A percentile compares a stretch with the other conserved stretches of the same genome.
Evolutionary conservation across 2,888 invertebrate genomes (phyloP).

Genomic region (Dynastes hyllus): DNA sequence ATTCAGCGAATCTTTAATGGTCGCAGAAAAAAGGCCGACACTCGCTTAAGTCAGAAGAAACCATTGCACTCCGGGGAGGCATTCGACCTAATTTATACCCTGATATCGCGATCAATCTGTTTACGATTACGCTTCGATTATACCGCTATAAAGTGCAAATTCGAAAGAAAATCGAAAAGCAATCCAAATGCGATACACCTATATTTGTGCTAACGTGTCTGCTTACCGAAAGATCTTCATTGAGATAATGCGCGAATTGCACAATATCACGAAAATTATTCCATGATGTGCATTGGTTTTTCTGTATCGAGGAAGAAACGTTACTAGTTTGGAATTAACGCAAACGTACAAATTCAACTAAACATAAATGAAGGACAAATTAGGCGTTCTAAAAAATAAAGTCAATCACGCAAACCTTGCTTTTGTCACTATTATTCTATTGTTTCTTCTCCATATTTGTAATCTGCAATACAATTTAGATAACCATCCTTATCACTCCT

Average conservation of each 20-base stretch:
- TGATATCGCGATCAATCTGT: slow-evolving; percentile 33
- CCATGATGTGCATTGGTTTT: too few species aligned
- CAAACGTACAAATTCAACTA: too few species aligned
- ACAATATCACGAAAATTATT: too few species aligned
- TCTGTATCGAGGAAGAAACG: too few species aligned
- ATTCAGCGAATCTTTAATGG: slow-evolving; percentile 54
- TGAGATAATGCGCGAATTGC: not conserved
- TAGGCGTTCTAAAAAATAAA: too few species aligned
- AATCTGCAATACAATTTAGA: too few species aligned
- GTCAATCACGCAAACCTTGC: too few species aligned
- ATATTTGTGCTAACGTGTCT: not conserved
- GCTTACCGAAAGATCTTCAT: not conserved
- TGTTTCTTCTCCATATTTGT: too few species aligned
- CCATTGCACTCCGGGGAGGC: slow-evolving; percentile 54
- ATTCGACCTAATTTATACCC: slow-evolving; percentile 56
- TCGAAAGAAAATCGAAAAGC: slow-evolving; percentile 10
- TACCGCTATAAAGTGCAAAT: slow-evolving; percentile 8
- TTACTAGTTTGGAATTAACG: too few species aligned
- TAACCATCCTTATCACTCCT: too few species aligned
- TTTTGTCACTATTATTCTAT: too few species aligned
- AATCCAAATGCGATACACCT: slow-evolving; percentile 13
- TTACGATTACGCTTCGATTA: slow-evolving; percentile 17
- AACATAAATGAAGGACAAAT: too few species aligned
- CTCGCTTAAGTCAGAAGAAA: slow-evolving; percentile 31
- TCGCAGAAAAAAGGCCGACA: slow-evolving; percentile 49